phyloP scores from a whole-genome alignment of 2,113 vertebrate species.

The Leptodactylus fuscus region DNA sequence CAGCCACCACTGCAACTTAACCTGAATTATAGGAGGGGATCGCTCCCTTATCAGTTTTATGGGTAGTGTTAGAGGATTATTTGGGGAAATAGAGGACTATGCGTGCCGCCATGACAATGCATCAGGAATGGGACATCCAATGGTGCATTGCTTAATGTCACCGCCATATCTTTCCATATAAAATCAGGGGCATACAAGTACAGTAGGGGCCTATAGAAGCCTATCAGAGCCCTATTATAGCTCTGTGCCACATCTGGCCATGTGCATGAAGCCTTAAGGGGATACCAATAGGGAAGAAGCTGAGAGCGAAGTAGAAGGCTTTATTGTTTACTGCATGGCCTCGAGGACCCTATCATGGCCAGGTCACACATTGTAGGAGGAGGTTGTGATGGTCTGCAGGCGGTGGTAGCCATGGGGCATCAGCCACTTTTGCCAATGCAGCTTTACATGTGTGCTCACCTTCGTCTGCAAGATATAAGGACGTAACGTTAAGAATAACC shows the following conservation, averaged over 20 bases:
- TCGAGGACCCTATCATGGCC: neutral
- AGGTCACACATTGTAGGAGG: neutral
- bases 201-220: neutral
- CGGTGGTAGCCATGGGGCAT: neutral
- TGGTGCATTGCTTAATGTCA: too few species aligned
- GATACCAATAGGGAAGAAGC: too few species aligned
- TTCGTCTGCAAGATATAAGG: neutral
- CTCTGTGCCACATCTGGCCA: neutral
- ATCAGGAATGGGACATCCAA: too few species aligned
- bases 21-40: slow-evolving; percentile 17
- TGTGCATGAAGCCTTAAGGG: neutral
- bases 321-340: neutral
- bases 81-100: too few species aligned
- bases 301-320: neutral
- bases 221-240: neutral
- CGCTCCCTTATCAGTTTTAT: too few species aligned
- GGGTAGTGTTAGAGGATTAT: too few species aligned
- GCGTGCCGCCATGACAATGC: too few species aligned
- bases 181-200: neutral
- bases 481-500: neutral
- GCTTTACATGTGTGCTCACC: neutral
- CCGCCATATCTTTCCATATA: neutral
- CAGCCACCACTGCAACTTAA: slow-evolving; percentile 2
- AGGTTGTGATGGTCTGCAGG: neutral
- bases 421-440: neutral